Conservation (phyloP, 2,113 vertebrate species). For the Platycercus adscitus region DNA sequence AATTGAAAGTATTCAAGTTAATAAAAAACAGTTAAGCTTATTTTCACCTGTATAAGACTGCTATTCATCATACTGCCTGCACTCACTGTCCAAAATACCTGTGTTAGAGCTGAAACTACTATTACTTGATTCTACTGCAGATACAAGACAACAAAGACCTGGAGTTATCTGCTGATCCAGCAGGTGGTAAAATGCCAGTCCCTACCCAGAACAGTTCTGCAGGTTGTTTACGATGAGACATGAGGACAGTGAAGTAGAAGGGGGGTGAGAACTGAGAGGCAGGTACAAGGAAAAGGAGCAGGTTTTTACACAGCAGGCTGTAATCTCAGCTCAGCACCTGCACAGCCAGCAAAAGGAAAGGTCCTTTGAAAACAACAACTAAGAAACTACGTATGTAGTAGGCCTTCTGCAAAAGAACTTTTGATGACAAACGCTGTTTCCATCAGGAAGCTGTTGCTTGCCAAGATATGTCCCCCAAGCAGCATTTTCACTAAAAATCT, state of each 20-base stretch:
- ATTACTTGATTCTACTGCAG: not conserved
- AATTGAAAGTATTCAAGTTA: not conserved
- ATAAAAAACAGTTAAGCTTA: not conserved
- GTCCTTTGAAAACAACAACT: constrained; percentile 11
- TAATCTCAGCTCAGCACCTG: constrained; percentile 49
- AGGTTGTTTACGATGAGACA: rapidly evolving
- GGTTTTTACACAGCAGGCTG: not conserved
- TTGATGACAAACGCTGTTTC: constrained; percentile 35
- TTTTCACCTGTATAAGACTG: not conserved
- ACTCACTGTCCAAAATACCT: not conserved
- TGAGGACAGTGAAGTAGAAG: not conserved
- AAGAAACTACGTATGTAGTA: not conserved
- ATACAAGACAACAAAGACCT: not conserved
- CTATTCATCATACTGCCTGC: not conserved
- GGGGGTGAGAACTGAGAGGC: not conserved
- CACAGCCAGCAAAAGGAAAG: not conserved
- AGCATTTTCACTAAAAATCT: not conserved
- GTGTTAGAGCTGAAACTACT: not conserved
- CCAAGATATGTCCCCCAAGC: not conserved
- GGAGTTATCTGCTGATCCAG: not conserved
- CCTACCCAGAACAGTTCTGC: not conserved
- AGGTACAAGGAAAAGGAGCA: not conserved
- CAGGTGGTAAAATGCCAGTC: not conserved
- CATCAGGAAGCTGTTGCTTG: constrained; percentile 21
- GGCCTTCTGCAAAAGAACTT: not conserved